Evolutionary conservation across 1,140 invertebrate genomes (phyloP).

Genomic region (Hyles euphorbiae): DNA sequence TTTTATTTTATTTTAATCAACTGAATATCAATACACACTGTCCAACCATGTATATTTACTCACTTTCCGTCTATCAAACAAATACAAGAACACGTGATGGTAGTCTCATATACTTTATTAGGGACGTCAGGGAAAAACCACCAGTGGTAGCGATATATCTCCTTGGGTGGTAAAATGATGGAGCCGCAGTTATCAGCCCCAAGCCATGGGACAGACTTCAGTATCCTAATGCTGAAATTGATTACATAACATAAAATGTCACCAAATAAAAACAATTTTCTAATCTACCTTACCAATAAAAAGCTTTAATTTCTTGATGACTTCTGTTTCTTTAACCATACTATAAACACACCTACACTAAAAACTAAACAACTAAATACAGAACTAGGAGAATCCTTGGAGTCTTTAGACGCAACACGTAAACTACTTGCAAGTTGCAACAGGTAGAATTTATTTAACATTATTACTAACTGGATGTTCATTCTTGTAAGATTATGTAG

Average conservation of each 20-base stretch:
- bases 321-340: no score
- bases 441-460: no score
- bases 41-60: slow-evolving; percentile 10
- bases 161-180: slow-evolving; percentile 52
- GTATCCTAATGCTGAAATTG: slow-evolving; percentile 50
- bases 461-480: slow-evolving; percentile 53
- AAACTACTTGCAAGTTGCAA: no score
- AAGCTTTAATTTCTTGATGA: no score
- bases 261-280: no score
- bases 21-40: not conserved
- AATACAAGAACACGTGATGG: slow-evolving; percentile 51
- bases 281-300: no score
- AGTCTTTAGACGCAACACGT: no score
- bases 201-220: slow-evolving; percentile 53
- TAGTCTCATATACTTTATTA: slow-evolving; percentile 54
- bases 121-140: slow-evolving; percentile 61
- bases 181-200: slow-evolving; percentile 49
- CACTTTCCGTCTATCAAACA: slow-evolving; percentile 57
- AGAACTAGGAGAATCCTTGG: no score
- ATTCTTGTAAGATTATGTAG: slow-evolving; percentile 63
- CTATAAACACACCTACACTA: no score
- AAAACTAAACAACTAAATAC: no score
- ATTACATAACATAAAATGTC: no score
- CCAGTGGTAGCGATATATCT: slow-evolving; percentile 53
- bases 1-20: not conserved